These are phyloP conservation scores for Metaphire vulgaris DNA, from an alignment of 1,140 invertebrate genomes.

Conservation along the genomic window DNA sequence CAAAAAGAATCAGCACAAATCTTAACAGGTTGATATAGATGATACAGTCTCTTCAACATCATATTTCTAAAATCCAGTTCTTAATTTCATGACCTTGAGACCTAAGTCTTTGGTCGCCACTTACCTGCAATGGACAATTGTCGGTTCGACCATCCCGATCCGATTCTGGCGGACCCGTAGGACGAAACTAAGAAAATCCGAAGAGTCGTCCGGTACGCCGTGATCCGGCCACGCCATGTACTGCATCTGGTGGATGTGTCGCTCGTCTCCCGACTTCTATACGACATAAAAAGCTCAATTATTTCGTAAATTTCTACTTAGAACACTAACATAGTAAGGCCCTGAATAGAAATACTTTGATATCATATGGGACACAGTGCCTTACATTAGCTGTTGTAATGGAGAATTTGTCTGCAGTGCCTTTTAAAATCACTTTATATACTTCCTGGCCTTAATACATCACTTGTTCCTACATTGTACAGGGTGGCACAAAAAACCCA, in stretches of 20 bases:
- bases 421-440: too few species aligned
- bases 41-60: neutral
- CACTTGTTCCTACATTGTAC: too few species aligned
- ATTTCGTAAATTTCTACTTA: neutral
- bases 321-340: neutral
- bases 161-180: slow-evolving; percentile 62
- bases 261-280: slow-evolving; percentile 53
- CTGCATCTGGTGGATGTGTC: slow-evolving; percentile 72
- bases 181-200: slow-evolving; percentile 84
- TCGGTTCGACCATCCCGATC: slow-evolving; percentile 65
- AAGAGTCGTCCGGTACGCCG: slow-evolving; percentile 85
- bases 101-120: slow-evolving; percentile 5
- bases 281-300: neutral
- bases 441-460: too few species aligned
- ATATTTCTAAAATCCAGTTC: neutral
- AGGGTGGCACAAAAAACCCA: too few species aligned
- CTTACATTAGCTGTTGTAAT: too few species aligned
- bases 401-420: too few species aligned
- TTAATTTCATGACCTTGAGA: neutral
- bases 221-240: slow-evolving; percentile 99
- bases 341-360: neutral
- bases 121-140: slow-evolving; percentile 78
- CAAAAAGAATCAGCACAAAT: neutral
- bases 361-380: neutral
- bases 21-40: neutral